Conservation (phyloP, 2,113 vertebrate genomes). For the Daphoenositta chrysoptera region DNA sequence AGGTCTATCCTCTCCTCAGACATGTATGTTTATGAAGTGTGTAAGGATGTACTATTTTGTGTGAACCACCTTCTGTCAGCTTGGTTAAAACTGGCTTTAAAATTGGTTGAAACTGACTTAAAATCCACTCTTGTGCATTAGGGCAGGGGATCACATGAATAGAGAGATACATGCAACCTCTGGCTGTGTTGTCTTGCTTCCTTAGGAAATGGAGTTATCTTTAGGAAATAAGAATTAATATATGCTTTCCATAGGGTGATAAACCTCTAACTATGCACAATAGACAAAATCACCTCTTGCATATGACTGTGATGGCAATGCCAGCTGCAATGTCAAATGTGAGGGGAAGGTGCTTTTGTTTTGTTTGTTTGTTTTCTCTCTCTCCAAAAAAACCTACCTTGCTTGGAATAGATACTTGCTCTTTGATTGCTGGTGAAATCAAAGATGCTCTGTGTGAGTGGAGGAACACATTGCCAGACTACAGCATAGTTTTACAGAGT, state of each 20-base stretch:
- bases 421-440: neutral
- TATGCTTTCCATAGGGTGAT: neutral
- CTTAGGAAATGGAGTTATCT: neutral
- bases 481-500: neutral
- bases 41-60: neutral
- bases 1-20: neutral
- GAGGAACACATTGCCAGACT: neutral
- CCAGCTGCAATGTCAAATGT: neutral
- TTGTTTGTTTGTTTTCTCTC: neutral
- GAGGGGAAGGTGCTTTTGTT: neutral
- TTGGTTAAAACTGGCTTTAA: neutral
- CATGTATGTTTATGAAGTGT: neutral
- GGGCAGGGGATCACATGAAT: neutral
- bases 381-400: neutral
- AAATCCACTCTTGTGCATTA: neutral
- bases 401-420: neutral
- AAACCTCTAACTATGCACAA: neutral
- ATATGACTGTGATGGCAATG: neutral
- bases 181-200: neutral
- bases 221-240: neutral
- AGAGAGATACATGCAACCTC: accelerated
- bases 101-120: neutral
- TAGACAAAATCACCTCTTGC: neutral
- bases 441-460: neutral
- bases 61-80: neutral